Base-by-base conservation (phyloP, 2,113 vertebrate species). In the Anarrhichthys ocellatus region DNA sequence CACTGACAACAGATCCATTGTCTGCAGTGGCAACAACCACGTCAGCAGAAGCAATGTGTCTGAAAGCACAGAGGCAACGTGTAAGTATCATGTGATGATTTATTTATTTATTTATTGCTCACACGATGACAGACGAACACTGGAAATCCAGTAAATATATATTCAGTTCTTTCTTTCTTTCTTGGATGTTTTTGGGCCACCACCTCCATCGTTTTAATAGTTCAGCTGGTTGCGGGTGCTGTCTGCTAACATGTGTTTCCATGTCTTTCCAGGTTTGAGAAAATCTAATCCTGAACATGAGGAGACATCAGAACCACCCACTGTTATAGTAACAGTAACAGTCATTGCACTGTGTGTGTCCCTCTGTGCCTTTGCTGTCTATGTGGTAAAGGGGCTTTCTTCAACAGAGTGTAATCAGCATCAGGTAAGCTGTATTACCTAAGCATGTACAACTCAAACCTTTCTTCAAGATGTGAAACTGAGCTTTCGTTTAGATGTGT, bases 21-120 rank as follows among this genome's bases (percentile, higher is more conserved):
- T n/a, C n/a, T n/a, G n/a, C n/a, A n/a, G n/a, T n/a, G n/a, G n/a
- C n/a, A n/a, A n/a, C n/a, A n/a, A n/a, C n/a, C n/a, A n/a, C n/a
- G n/a, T n/a, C n/a, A n/a, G 93, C 89, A 69, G 0, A 4, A 74
- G 14, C 3, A 76, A 2, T 0, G 4, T 3, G 9, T 91, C 80
- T 27, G 0, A 59, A 73, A n/a, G 0, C 9, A 11, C 42, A 1
- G 17, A 14, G 0, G 9, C 29, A 8, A 5, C 0, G 1, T 95
- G 94, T 94, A 64, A 91, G 91, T 89, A 32, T 76, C 0, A 56
- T 17, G 7, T 8, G 22, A 18, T 50, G 22, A 15, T 67, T 32
- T 48, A 5, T 68, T n/a, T 10, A 50, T 54, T 71, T 40, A 18
- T 69, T 71, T 40, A 18, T 69, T 3, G 13, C 15, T 78, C 6